Evolutionary conservation across 2,888 invertebrate genomes (phyloP), one percentile per base, ranked within the genome.

Genomic region (Thyatira batis): DNA sequence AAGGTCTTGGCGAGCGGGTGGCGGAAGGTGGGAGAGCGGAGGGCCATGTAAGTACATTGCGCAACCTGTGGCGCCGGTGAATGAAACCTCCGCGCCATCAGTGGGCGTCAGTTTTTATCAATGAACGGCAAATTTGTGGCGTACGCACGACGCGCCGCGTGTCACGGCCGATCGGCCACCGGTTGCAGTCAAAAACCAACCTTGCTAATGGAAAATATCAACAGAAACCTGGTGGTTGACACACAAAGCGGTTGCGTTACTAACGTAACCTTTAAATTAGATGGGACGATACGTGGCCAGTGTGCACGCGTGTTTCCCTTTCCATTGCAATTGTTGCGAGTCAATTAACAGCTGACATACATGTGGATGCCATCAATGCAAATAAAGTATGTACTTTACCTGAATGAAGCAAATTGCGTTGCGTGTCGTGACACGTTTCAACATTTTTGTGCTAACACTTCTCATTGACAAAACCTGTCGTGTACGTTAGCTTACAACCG

Each of bases 21-120:
- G 61, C 49, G 20, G 60, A 43, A 63, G 52, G 61, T 58, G 55
- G 72, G 55, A 62, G 55, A 55, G 59, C 67, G 69, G 65, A 75
- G 73, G 72, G 76, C 72, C 74, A 75, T 79, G 80, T 83, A 81
- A 74, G 82, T 75, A 78, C 76, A 70, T 90, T 91, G 90, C 83
- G 84, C 89, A 90, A 91, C 68, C 71, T 62, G 46, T 69, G 87
- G 87, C 88, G 87, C 88, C 87, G 81, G 88, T 89, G 89, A 89
- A 89, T 89, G 91, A 89, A 86, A 75, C 71, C 81, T 78, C 78
- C 68, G 70, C 65, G 67, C 62, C 71, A 63, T 67, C 84, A 71
- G 90, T 89, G 86, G 89, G 92, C 78, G 87, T 80, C 67, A 71
- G 82, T 89, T 89, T 90, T 91, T 89, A 92, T 92, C 88, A 91